Base-by-base conservation (phyloP, 2,113 vertebrate species). In the Steatornis caripensis region DNA sequence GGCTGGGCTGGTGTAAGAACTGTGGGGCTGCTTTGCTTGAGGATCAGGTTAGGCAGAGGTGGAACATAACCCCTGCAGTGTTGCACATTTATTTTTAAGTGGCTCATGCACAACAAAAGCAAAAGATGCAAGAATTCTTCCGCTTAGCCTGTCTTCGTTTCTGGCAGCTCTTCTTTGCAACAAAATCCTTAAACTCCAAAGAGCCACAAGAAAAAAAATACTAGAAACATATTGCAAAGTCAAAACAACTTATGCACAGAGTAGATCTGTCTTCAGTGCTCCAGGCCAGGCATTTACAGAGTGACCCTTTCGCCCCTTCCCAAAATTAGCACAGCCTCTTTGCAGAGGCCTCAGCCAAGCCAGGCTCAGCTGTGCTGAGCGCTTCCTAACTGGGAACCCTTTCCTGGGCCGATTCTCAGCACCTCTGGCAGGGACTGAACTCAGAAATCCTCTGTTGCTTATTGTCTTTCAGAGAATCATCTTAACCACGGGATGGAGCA, bases 271-370 rank as follows among this genome's bases (percentile, higher is more conserved):
- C 89, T 92, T 86, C 77, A 72, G 77, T 69, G 61, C 90, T 91
- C 61, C 84, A 72, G 89, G 65, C 74, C 92, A 96, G 84, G 89
- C 81, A 92, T 95, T 76, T 76, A 91, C 11, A 77, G 43, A 41
- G n/a, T 89, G 91, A 94, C 84, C 90, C 74, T 84, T 89, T 53
- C 94, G 91, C 91, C 86, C 86, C 92, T 34, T 82, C 90, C 89
- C 92, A 93, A 95, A 97, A 95, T 96, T 86, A 96, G 91, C 95
- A 82, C 64, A 81, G 72, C 17, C 88, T 93, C 74, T 54, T 68
- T 41, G 69, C 27, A 79, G 61, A 60, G 81, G 45, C 9, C 60
- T 18, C 37, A 84, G 96, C 89, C 94, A 96, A 93, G 84, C 27
- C 29, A 84, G 86, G 89, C 92, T 97, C 95, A 92, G 92, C 94